Base-by-base conservation (phyloP, 2,888 invertebrate genomes). In the Drosophila melanocephala region DNA sequence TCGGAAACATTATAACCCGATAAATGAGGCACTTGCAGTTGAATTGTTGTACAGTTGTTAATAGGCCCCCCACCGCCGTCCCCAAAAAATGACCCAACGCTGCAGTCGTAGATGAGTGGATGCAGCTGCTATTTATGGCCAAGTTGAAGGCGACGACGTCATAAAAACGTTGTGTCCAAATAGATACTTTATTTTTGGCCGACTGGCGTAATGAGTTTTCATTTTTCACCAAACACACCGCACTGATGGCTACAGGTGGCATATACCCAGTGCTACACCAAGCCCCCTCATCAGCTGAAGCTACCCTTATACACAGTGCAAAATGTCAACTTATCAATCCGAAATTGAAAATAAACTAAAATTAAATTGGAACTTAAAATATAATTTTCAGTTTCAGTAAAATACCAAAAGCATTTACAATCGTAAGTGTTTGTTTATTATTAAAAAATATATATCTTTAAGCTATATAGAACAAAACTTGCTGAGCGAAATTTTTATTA, bases 161-260 rank as follows among this genome's bases (percentile, higher is more conserved):
- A 84, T 59, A 55, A 72, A 68, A 67, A 55, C 30, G 30, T 59
- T 61, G 50, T 66, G 70, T 72, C 68, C 70, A 75, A 71, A 77
- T 72, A 71, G 67, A 57, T 74, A 50, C 52, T 70, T 72, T 89
- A 89, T 84, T 89, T 89, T 89, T 87, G 77, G 85, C 65, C 67
- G 26, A 72, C 68, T 75, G 74, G 88, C 88, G 76, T 88, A 85
- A 90, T 86, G 89, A 86, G 76, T 87, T 89, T 86, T 83, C 75
- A 58, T 89, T 88, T 47, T 82, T 77, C 73, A 63, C 66, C 63
- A 65, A 65, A 65, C 77, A 19, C 39, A 30, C 39, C 73, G 28
- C 62, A 73, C 50, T 53, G 51, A 65, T 79, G 86, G 73, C 89
- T 76, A 90, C 84, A 90, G 84, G 84, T 90, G 90, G 84, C 84